Evolutionary conservation across 2,113 vertebrate species (phyloP).

Genomic region (Crotalus helleri): DNA sequence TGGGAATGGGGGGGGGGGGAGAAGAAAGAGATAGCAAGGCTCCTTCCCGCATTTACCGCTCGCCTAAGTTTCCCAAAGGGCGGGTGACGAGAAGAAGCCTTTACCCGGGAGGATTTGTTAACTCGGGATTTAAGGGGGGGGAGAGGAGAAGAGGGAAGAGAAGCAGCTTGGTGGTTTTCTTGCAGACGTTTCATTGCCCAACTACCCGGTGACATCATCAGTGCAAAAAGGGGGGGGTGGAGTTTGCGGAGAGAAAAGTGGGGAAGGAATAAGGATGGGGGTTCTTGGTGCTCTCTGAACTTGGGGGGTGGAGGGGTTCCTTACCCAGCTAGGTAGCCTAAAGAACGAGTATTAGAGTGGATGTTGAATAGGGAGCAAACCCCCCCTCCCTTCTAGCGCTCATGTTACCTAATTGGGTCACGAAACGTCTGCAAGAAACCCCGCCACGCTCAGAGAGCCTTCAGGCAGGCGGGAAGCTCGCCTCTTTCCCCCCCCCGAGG

Average conservation of each 20-base stretch:
- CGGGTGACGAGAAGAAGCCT: no score
- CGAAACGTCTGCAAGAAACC: not conserved
- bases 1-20: fast-evolving
- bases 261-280: not conserved
- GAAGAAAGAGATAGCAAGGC: not conserved
- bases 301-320: not conserved
- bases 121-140: not conserved
- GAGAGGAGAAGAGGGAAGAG: no score
- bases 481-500: no score
- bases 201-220: no score
- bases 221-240: no score
- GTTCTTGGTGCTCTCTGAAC: no score
- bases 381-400: not conserved
- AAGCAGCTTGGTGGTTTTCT: not conserved
- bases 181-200: not conserved
- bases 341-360: not conserved
- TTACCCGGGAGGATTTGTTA: not conserved
- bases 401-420: not conserved
- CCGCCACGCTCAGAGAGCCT: no score
- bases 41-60: not conserved
- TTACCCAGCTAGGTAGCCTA: not conserved
- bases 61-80: not conserved
- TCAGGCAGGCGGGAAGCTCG: no score
- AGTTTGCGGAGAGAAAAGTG: not conserved
- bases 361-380: not conserved